Percentiles rank a stretch among this genome's conserved stretches.
These are phyloP conservation scores for Netelia virgata DNA, from an alignment of 2,888 invertebrate genomes.

Conservation along the genomic window DNA sequence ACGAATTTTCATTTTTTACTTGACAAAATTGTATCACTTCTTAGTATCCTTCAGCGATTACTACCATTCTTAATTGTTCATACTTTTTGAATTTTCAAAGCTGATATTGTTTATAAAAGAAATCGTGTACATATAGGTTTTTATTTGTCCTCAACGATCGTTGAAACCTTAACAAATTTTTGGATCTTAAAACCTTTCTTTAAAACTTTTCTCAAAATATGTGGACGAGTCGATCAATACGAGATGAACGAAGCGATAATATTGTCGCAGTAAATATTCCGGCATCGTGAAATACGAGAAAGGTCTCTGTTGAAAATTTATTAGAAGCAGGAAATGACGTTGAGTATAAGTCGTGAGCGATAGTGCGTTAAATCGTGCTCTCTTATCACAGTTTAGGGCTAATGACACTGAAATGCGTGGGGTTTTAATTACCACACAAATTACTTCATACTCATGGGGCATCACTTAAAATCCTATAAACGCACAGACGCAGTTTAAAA, in stretches of 20 bases:
- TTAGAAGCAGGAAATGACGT: slow-evolving; percentile 41
- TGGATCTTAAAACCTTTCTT: no score
- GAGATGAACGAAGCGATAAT: background rate
- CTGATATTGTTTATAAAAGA: no score
- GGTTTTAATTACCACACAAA: slow-evolving; percentile 41
- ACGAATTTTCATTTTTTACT: no score
- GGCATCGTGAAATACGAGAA: background rate
- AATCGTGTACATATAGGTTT: no score
- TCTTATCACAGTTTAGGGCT: slow-evolving; percentile 51
- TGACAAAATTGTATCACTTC: no score
- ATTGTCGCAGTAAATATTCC: slow-evolving; percentile 2
- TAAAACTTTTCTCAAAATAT: background rate
- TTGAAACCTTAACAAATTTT: no score
- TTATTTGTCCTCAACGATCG: no score
- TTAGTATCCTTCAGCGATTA: no score
- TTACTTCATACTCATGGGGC: slow-evolving; percentile 2
- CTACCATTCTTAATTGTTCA: no score
- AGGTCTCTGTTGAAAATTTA: slow-evolving; percentile 5
- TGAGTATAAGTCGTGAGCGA: slow-evolving; percentile 45
- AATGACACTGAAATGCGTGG: slow-evolving; percentile 42
- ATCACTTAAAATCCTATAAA: slow-evolving; percentile 3
- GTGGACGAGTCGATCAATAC: slow-evolving; percentile 32
- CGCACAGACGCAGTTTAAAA: background rate
- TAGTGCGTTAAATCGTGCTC: slow-evolving; percentile 41
- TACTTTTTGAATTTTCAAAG: no score